Base-by-base conservation (phyloP, 1,140 invertebrate genomes). In the Anoplophora glabripennis region DNA sequence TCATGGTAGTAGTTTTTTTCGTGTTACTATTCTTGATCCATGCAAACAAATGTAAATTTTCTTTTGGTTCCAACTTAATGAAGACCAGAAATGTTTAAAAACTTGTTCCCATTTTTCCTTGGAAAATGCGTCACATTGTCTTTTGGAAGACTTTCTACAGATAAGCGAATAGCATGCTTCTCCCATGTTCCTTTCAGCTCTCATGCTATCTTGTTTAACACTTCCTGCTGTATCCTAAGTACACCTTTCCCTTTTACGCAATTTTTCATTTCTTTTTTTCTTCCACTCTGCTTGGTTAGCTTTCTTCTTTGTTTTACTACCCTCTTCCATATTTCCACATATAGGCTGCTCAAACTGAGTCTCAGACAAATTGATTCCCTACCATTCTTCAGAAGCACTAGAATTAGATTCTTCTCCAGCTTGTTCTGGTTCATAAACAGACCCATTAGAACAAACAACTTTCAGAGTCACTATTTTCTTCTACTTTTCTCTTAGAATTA, bases 211-310 rank as follows among this genome's bases (percentile, higher is more conserved):
- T 52, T 52, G 49, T 52, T 52, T 52, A 37, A 52, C 36, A 14
- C 0, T 52, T 37, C 37, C 49, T 53, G 49, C 49, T 53, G 35
- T 53, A 53, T 37, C 37, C 49, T 21, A 18, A 53, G 37, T 53
- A 38, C 34, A 38, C 49, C 14, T 53, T 52, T 38, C 35, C 48
- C 12, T 52, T 52, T 52, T 37, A 53, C 49, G 49, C 49, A 53
- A 53, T 53, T 53, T 53, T 53, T 36, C 49, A 53, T 53, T 38
- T 40, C 17, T 53, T 53, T 12, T 53, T 12, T 53, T 53, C 49
- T 38, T 53, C 36, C 49, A 53, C 35, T 53, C 49, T 41, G 49
- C 14, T 53, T 37, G 49, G 49, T 14, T 38, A 38, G 49, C 49
- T 53, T 53, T 53, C 37, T 53, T 53, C 14, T 53, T 53, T 21